These are phyloP conservation scores for Cancer borealis DNA, from an alignment of 2,888 invertebrate species.

Conservation along the genomic window DNA sequence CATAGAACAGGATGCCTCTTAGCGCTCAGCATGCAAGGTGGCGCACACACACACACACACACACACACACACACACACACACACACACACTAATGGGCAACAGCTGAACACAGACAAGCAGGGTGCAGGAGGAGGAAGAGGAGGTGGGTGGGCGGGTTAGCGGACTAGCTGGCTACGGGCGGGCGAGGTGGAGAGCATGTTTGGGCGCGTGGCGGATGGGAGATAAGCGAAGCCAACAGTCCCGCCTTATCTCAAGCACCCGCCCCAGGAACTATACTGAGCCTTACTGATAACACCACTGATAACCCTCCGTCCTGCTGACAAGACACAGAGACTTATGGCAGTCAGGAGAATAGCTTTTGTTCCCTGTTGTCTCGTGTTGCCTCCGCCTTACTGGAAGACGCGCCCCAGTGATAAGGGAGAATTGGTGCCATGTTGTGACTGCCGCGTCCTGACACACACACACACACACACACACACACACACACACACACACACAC, in stretches of 20 bases:
- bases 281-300: slow-evolving; percentile 48
- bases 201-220: slow-evolving; percentile 47
- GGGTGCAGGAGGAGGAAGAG: background rate
- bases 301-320: slow-evolving; percentile 14
- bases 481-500: background rate
- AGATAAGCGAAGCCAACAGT: slow-evolving; percentile 44
- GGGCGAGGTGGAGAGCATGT: background rate
- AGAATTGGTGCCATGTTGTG: background rate
- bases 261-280: slow-evolving; percentile 46
- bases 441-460: background rate
- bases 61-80: slow-evolving; percentile 42
- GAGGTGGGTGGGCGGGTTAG: background rate
- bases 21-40: background rate
- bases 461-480: too few relatives aligned
- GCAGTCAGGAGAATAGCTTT: slow-evolving; percentile 36
- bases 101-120: background rate
- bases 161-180: background rate
- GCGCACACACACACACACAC: slow-evolving; percentile 47
- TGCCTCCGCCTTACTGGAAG: slow-evolving; percentile 43
- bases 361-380: slow-evolving; percentile 11
- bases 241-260: slow-evolving; percentile 47
- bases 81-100: slow-evolving; percentile 23
- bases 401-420: background rate
- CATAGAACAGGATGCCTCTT: background rate
- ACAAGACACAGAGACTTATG: background rate